These are phyloP conservation scores for Sander vitreus DNA, from an alignment of 2,113 vertebrate genomes.

Conservation along the genomic window DNA sequence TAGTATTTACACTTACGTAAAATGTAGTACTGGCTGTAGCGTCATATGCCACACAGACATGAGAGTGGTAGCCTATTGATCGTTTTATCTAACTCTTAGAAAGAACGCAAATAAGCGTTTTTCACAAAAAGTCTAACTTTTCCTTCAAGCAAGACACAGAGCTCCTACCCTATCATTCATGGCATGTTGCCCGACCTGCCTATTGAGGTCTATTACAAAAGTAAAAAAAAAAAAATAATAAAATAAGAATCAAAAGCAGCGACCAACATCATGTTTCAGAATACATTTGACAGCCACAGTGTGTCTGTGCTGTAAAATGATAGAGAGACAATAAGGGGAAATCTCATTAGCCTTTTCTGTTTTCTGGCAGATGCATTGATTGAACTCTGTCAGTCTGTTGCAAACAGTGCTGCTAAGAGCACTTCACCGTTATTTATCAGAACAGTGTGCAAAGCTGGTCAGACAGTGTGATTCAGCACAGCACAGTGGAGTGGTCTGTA, in stretches of 20 bases:
- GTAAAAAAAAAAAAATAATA: background rate
- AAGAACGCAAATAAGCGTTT: background rate
- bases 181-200: background rate
- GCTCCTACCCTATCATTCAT: background rate
- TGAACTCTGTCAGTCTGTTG: conserved; percentile 70
- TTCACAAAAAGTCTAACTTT: background rate
- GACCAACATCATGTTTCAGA: conserved; percentile 42
- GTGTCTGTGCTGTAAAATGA: conserved; percentile 53
- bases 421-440: conserved; percentile 69
- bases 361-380: conserved; percentile 69
- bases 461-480: conserved; percentile 55
- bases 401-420: conserved; percentile 61
- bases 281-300: conserved; percentile 20
- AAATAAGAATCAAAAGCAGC: conserved; percentile 21
- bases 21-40: background rate
- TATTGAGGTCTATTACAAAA: background rate
- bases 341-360: conserved; percentile 73
- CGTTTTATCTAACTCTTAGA: background rate
- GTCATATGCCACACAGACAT: background rate
- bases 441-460: conserved; percentile 48
- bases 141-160: background rate
- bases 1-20: background rate
- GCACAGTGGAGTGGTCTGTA: conserved; percentile 39
- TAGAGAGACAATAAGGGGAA: conserved; percentile 49
- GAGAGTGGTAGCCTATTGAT: background rate